These are phyloP conservation scores for Diglossa cyanea DNA, from an alignment of 2,797 vertebrate species.

Conservation along the genomic window DNA sequence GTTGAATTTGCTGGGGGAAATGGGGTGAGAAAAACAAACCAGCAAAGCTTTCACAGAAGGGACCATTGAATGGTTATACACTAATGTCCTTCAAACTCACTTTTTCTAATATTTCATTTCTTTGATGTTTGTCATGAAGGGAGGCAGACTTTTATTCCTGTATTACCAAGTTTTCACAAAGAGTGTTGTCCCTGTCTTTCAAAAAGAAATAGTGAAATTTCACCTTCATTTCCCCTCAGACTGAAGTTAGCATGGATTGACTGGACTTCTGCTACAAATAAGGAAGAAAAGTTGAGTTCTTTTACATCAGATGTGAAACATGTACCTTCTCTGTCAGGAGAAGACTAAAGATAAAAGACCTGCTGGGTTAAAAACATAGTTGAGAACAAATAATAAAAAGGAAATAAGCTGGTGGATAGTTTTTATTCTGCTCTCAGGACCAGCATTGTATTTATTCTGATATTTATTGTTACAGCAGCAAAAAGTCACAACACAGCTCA, in stretches of 20 bases:
- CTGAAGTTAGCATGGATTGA: neutral
- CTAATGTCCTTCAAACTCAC: neutral
- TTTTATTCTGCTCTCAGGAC: neutral
- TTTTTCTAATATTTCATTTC: neutral
- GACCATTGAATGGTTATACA: neutral
- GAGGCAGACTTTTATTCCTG: neutral
- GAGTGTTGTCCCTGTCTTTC: neutral
- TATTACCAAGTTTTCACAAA: neutral
- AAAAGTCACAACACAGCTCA: neutral
- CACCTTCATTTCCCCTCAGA: neutral
- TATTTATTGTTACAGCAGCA: neutral
- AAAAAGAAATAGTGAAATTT: neutral
- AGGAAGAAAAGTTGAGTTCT: neutral
- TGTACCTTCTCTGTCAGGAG: neutral
- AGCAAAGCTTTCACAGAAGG: neutral
- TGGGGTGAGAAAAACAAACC: neutral
- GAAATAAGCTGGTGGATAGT: neutral
- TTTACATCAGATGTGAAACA: neutral
- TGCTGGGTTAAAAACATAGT: neutral
- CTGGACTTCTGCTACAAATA: neutral
- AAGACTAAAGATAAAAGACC: neutral
- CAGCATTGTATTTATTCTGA: neutral
- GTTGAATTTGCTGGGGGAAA: neutral
- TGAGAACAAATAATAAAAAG: neutral
- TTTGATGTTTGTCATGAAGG: neutral